A percentile compares a stretch with the other conserved stretches of the same genome.
Conservation (phyloP, 1,140 invertebrate genomes). For the Saccostrea echinata region DNA sequence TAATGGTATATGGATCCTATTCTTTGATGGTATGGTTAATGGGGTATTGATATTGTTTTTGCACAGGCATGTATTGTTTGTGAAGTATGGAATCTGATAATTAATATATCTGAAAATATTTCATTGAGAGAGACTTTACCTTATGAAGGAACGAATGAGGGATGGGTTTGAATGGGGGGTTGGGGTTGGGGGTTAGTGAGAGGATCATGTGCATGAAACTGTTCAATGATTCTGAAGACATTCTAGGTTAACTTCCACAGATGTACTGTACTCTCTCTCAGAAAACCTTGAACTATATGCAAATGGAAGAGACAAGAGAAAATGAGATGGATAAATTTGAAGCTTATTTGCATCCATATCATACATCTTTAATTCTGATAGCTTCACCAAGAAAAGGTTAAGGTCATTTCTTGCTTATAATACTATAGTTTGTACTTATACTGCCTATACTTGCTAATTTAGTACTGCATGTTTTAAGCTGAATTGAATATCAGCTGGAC, state of each 20-base stretch:
- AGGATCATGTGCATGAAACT: background rate
- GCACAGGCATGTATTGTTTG: too few species aligned
- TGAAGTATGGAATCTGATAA: too few species aligned
- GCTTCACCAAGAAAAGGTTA: background rate
- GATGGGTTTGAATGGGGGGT: too few species aligned
- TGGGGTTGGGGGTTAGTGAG: background rate
- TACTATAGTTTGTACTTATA: background rate
- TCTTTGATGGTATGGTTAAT: conserved; percentile 19
- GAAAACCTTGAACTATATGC: background rate
- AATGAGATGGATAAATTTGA: background rate
- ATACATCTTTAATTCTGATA: background rate
- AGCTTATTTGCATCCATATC: background rate
- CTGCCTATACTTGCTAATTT: too few species aligned
- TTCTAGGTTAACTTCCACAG: background rate
- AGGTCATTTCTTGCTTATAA: background rate
- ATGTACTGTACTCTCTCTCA: background rate
- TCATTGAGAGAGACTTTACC: too few species aligned
- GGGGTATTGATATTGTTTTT: background rate
- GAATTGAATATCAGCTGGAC: too few species aligned
- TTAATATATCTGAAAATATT: too few species aligned
- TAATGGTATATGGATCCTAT: background rate
- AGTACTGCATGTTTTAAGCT: too few species aligned
- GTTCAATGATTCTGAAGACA: background rate
- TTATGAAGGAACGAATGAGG: too few species aligned
- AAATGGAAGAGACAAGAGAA: background rate